Base-by-base conservation (phyloP, 2,113 vertebrate genomes). In the Rhinoderma darwinii region DNA sequence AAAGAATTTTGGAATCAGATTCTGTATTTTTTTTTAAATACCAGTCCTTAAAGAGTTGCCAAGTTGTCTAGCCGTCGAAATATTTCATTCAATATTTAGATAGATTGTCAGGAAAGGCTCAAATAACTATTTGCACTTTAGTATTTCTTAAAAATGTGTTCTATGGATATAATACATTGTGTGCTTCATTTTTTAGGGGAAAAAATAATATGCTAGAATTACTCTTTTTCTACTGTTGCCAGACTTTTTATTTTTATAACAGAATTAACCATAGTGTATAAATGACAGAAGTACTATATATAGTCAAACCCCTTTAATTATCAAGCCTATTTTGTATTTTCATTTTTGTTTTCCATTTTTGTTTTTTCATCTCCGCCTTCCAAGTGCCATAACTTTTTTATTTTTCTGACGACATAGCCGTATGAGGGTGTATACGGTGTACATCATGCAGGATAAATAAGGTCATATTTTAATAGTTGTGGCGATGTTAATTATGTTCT, bases 11-110 rank as follows among this genome's bases (percentile, higher is more conserved):
- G 84, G 84, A 61, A 44, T 44, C 6, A 12, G 61, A 86, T 43
- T 68, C 12, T 12, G 66, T 51, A 72, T 80, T 70, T 80, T 63
- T 76, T 68, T 54, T 8, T 22, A 56, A 86, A 86, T 68, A 80
- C 61, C 44, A 86, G 63, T 20, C 84, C 76, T 80, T 70, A 86
- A 86, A 86, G 9, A 43, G 63, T 41, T 80, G 84, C 84, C 84
- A 73, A 86, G 44, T 37, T 73, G 84, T 81, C 84, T 86, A 73
- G 84, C 76, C 84, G 50, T 72, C 84, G 59, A 81, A 43, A 78
- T 44, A 54, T 86, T 78, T 56, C 30, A 50, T 86, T 86, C 75
- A 86, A 56, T 86, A 70, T 79, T 86, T 75, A 84, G 50, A 77
- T 77, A 47, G 25, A 76, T 81, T 76, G 75, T 35, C 17, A 61